phyloP scores from a whole-genome alignment of 2,797 vertebrate genomes.

The Lepilemur ruficaudatus region DNA sequence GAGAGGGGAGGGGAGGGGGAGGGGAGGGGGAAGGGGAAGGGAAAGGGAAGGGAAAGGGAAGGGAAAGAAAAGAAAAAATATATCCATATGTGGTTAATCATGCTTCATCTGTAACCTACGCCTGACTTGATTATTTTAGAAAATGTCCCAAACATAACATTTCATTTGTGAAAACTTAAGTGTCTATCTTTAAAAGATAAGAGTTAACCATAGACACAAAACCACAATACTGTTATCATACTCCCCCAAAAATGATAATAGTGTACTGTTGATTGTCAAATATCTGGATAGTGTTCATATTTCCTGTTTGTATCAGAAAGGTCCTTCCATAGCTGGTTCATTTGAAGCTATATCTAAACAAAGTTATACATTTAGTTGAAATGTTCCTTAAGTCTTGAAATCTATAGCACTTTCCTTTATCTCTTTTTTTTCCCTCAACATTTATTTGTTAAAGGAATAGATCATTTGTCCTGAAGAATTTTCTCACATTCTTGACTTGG shows the following conservation, averaged over 20 bases:
- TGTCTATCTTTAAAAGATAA: not conserved
- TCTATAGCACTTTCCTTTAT: not conserved
- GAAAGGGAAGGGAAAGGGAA: too few species aligned
- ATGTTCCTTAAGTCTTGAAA: not conserved
- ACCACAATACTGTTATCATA: not conserved
- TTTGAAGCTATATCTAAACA: constrained; percentile 3
- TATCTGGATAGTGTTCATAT: not conserved
- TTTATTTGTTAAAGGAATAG: constrained; percentile 32
- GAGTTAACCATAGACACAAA: not conserved
- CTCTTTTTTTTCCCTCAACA: not conserved
- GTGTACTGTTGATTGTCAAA: not conserved
- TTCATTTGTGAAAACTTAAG: not conserved
- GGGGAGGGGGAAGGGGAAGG: too few species aligned
- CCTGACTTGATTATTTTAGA: not conserved
- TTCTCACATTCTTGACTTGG: not conserved
- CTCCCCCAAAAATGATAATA: not conserved
- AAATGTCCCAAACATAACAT: not conserved
- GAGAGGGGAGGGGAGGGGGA: too few species aligned
- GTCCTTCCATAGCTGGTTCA: not conserved
- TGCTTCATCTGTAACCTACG: not conserved
- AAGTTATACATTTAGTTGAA: not conserved
- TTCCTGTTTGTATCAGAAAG: not conserved
- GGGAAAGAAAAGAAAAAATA: not conserved
- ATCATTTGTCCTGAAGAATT: constrained; percentile 1
- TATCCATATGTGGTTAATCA: not conserved